Conservation (phyloP, 1,140 invertebrate species). For the Amyelois transitella region DNA sequence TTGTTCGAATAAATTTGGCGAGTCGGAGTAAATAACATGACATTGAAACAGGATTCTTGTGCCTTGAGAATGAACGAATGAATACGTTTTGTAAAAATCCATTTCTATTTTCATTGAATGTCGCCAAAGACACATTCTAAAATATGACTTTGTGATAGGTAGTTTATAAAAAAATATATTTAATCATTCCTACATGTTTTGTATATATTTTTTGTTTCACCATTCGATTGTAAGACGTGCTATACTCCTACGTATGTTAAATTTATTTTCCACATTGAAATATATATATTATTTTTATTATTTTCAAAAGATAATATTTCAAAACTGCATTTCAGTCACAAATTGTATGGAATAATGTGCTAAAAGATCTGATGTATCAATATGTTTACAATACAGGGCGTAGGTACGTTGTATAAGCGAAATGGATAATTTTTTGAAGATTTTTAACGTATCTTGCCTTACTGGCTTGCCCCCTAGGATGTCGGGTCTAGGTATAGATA, state of each 20-base stretch:
- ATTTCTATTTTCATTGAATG: neutral
- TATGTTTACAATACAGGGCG: neutral
- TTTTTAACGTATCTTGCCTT: slow-evolving; percentile 5
- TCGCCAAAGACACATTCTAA: neutral
- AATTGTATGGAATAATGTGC: neutral
- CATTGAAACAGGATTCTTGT: neutral
- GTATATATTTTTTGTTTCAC: too few species aligned
- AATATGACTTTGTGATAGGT: neutral
- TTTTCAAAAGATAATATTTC: neutral
- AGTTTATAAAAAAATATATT: neutral
- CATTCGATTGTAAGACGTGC: neutral
- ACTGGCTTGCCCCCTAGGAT: slow-evolving; percentile 5
- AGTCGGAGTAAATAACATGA: neutral
- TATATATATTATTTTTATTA: neutral
- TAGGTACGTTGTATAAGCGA: neutral
- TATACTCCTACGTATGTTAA: too few species aligned
- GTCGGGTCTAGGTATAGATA: neutral
- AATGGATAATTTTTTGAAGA: neutral
- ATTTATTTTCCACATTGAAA: too few species aligned
- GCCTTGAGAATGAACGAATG: too few species aligned
- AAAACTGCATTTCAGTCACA: neutral
- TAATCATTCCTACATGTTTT: neutral
- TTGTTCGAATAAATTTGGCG: slow-evolving; percentile 6
- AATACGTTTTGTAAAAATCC: too few species aligned
- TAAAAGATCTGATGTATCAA: slow-evolving; percentile 2